Evolutionary conservation across 1,140 invertebrate species (phyloP).

Genomic region (Tetramorium parvispinum): DNA sequence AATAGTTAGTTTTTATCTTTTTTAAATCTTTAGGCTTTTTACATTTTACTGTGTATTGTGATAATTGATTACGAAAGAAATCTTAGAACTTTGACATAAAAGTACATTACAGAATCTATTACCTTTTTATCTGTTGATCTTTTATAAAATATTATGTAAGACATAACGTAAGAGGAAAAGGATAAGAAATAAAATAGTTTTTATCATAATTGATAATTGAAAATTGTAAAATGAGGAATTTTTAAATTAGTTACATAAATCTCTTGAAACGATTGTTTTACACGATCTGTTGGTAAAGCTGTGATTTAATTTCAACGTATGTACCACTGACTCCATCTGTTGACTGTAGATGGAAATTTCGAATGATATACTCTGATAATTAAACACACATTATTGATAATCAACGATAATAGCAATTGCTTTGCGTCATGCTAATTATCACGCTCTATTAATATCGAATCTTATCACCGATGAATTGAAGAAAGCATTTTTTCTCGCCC

Average conservation of each 20-base stretch:
- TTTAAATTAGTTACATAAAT: background rate
- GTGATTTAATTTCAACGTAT: background rate
- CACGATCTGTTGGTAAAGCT: conserved; percentile 32
- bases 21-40: background rate
- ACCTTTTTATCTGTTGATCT: background rate
- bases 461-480: background rate
- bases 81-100: background rate
- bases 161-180: background rate
- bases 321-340: conserved; percentile 39
- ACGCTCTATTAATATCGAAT: background rate
- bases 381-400: background rate
- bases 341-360: background rate
- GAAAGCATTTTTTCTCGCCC: background rate
- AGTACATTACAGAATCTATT: background rate
- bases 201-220: background rate
- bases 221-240: background rate
- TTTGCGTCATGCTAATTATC: background rate
- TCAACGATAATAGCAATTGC: background rate
- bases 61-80: background rate
- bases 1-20: background rate
- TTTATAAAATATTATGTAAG: background rate
- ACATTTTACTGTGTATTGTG: background rate
- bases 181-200: background rate
- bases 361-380: background rate
- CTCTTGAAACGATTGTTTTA: background rate